Evolutionary conservation across 2,888 invertebrate genomes (phyloP).

Genomic region (Drosophila flavopinicola): DNA sequence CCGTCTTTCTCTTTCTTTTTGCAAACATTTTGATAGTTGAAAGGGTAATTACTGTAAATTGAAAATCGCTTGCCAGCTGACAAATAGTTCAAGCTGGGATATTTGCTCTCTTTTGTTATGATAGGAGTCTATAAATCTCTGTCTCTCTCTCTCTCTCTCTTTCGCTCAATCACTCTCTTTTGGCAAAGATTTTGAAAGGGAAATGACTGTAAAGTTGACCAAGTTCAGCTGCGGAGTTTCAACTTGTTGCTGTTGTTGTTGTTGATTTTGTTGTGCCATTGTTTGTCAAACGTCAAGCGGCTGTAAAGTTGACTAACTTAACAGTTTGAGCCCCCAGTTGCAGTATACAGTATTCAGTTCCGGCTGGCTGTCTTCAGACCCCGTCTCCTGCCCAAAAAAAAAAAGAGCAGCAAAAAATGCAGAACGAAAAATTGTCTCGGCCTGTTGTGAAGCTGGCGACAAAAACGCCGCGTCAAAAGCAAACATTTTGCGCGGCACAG

Average conservation of each 20-base stretch:
- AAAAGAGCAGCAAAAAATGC: slow-evolving; percentile 6
- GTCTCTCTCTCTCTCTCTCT: too few species aligned
- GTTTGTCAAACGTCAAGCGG: slow-evolving; percentile 73
- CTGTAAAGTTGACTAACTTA: slow-evolving; percentile 67
- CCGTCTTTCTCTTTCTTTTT: too few species aligned
- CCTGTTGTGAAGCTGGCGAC: slow-evolving; percentile 59
- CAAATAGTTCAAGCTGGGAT: too few species aligned
- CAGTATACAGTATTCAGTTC: slow-evolving; percentile 30
- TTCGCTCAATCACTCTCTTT: too few species aligned
- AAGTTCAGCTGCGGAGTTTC: slow-evolving; percentile 35
- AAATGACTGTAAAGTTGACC: slow-evolving; percentile 37
- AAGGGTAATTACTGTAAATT: too few species aligned
- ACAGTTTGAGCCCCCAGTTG: slow-evolving; percentile 47
- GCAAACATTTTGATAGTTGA: too few species aligned
- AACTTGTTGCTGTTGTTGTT: slow-evolving; percentile 17
- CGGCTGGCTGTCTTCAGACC: slow-evolving; percentile 34
- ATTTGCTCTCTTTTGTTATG: too few species aligned
- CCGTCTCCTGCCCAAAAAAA: slow-evolving; percentile 9
- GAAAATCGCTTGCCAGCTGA: too few species aligned
- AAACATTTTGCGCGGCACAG: slow-evolving; percentile 80
- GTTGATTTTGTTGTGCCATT: slow-evolving; percentile 51
- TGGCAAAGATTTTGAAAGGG: too few species aligned
- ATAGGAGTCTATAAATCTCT: too few species aligned
- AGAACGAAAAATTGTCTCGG: slow-evolving; percentile 52
- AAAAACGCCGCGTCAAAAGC: slow-evolving; percentile 73